phyloP scores from a whole-genome alignment of 2,888 invertebrate species.

The Uloborus plumipes region DNA sequence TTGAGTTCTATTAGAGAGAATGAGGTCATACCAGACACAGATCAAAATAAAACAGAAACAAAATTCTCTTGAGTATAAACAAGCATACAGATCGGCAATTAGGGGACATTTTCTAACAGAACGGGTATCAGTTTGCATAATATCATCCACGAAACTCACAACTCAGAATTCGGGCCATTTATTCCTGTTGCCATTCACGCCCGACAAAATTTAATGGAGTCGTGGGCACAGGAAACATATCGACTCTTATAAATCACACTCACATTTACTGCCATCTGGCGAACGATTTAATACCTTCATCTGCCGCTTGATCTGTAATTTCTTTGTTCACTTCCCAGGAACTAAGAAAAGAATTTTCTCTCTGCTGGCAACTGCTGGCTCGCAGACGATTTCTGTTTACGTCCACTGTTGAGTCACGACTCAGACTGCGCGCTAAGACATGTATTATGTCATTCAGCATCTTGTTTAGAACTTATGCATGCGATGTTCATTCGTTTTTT shows the following conservation, averaged over 20 bases:
- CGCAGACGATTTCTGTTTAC: conserved; percentile 27
- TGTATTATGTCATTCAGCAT: conserved; percentile 25
- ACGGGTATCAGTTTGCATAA: too few relatives aligned
- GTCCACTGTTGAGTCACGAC: conserved; percentile 47
- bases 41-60: too few relatives aligned
- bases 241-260: conserved; percentile 20
- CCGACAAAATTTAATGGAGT: neutral
- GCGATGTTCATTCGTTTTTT: neutral
- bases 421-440: conserved; percentile 26
- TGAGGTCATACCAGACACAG: too few relatives aligned
- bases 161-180: neutral
- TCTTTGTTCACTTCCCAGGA: conserved; percentile 42
- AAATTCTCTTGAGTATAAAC: too few relatives aligned
- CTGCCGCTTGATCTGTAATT: conserved; percentile 36
- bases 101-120: too few relatives aligned
- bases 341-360: conserved; percentile 21
- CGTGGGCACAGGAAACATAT: conserved; percentile 7
- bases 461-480: conserved; percentile 16
- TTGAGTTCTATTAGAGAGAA: too few relatives aligned
- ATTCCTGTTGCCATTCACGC: neutral
- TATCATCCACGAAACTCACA: too few relatives aligned
- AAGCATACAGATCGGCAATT: too few relatives aligned
- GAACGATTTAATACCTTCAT: conserved; percentile 29
- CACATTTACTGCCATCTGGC: conserved; percentile 36
- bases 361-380: neutral